A percentile compares a stretch with the other conserved stretches of the same genome.
These are phyloP conservation scores for Amia ocellicauda DNA, from an alignment of 2,113 vertebrate species.

Conservation along the genomic window DNA sequence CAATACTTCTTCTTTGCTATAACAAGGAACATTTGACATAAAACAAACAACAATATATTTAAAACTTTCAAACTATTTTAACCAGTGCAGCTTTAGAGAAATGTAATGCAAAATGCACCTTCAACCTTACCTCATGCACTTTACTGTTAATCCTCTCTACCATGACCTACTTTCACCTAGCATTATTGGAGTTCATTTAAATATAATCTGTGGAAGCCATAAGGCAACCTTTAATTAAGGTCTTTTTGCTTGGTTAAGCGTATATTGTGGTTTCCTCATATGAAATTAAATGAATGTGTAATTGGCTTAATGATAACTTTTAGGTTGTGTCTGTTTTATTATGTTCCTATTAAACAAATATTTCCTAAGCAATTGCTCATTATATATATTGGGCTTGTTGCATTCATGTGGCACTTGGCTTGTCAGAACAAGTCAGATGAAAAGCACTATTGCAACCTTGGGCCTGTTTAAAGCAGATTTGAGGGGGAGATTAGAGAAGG, in stretches of 20 bases:
- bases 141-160: constrained; percentile 29
- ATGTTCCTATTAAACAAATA: constrained; percentile 36
- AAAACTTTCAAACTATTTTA: no score
- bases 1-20: no score
- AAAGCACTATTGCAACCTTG: background rate
- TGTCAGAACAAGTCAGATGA: background rate
- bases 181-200: constrained; percentile 38
- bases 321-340: constrained; percentile 28
- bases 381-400: constrained; percentile 2
- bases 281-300: constrained; percentile 24
- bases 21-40: no score
- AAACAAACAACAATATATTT: no score
- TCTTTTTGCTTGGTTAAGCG: constrained; percentile 29
- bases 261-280: constrained; percentile 20
- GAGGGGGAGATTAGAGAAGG: background rate
- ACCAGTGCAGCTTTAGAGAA: constrained; percentile 24
- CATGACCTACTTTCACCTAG: constrained; percentile 31
- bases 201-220: constrained; percentile 32
- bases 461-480: background rate
- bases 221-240: constrained; percentile 37
- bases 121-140: constrained; percentile 28
- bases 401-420: background rate
- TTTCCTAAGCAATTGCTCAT: constrained; percentile 18
- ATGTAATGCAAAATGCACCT: constrained; percentile 24
- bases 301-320: constrained; percentile 40